Evolutionary conservation across 2,888 invertebrate genomes (phyloP), one percentile per base, ranked within the genome.

Genomic region (Lingula anatina): DNA sequence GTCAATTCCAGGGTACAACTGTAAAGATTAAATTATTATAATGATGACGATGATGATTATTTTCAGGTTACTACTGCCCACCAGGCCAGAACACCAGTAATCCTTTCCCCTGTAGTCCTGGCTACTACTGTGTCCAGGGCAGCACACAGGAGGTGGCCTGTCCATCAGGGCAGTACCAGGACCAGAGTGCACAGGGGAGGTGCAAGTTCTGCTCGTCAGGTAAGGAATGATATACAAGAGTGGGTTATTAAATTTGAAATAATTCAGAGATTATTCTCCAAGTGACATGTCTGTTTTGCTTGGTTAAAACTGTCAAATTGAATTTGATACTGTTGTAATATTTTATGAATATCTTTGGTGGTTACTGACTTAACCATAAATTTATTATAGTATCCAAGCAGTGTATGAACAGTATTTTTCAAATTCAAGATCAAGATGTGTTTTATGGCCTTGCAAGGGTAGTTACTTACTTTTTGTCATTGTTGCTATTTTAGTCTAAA

Each of bases 1-100:
- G n/a, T n/a, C n/a, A n/a, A n/a, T n/a, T n/a, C n/a, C n/a, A n/a
- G n/a, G n/a, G n/a, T n/a, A n/a, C n/a, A n/a, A n/a, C n/a, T n/a
- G n/a, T n/a, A n/a, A n/a, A n/a, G n/a, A n/a, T n/a, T n/a, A n/a
- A n/a, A n/a, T n/a, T n/a, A n/a, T n/a, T n/a, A n/a, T n/a, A n/a
- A n/a, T n/a, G n/a, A n/a, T n/a, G n/a, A n/a, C n/a, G n/a, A n/a
- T n/a, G n/a, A n/a, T n/a, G n/a, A n/a, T n/a, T n/a, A n/a, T n/a
- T 55, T 53, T 5, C 56, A 71, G 73, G 73, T n/a, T 73, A 69
- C 55, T 73, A 71, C 50, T 74, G 74, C 47, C 71, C 73, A 2
- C 53, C 64, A 24, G 72, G 73, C 15, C 70, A 71, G 53, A 67
- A 59, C 53, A 59, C 53, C 2, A 61, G 62, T 27, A 62, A 61